phyloP scores from a whole-genome alignment of 2,888 invertebrate species.

The Melangyna quadrimaculata region DNA sequence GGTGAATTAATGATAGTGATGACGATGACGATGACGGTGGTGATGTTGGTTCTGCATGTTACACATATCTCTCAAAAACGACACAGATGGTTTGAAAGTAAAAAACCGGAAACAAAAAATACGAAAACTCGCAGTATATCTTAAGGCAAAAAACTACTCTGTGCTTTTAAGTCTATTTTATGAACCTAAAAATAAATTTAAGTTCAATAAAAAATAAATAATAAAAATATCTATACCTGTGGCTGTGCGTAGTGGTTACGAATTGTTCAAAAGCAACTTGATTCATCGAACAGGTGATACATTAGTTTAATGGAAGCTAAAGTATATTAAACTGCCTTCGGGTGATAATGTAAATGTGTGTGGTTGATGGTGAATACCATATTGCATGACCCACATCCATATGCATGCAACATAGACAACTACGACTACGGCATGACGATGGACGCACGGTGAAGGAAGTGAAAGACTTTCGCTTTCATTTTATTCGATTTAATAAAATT shows the following conservation, averaged over 20 bases:
- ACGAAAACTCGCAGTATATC: neutral
- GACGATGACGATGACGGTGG: too few species aligned
- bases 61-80: constrained; percentile 34
- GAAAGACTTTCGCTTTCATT: constrained; percentile 62
- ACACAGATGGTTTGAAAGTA: constrained; percentile 1
- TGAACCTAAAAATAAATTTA: constrained; percentile 4
- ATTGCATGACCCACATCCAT: constrained; percentile 65
- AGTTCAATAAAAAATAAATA: neutral
- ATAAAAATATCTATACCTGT: constrained; percentile 30
- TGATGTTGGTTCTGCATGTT: constrained; percentile 9
- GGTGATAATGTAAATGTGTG: neutral
- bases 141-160: neutral
- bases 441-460: constrained; percentile 30
- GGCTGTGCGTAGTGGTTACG: too few species aligned
- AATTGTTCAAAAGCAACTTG: constrained; percentile 1
- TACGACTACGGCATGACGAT: neutral
- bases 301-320: constrained; percentile 47
- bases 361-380: constrained; percentile 47
- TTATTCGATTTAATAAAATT: neutral
- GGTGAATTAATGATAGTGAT: neutral
- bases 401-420: neutral
- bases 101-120: constrained; percentile 36
- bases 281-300: constrained; percentile 48
- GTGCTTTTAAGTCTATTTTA: neutral
- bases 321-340: constrained; percentile 57